These are phyloP conservation scores for Neodiprion fabricii DNA, from an alignment of 1,140 invertebrate species.

Conservation along the genomic window DNA sequence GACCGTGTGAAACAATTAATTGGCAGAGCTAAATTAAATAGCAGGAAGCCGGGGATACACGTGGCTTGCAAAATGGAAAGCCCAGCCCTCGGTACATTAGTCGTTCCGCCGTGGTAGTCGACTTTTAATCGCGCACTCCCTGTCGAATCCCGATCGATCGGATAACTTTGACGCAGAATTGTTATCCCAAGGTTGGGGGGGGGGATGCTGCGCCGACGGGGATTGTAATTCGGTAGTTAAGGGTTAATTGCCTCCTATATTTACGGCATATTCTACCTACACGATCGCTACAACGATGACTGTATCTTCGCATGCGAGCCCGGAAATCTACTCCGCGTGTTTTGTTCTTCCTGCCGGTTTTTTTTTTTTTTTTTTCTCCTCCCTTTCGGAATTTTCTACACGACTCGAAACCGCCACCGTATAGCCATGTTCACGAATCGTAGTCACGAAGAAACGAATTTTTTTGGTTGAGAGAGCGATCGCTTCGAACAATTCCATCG, in stretches of 20 bases:
- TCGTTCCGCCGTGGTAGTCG: no score
- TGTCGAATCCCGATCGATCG: neutral
- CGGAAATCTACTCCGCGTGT: neutral
- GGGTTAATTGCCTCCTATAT: neutral
- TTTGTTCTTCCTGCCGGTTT: neutral
- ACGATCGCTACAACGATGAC: neutral
- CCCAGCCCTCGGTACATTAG: no score
- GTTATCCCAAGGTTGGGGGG: neutral
- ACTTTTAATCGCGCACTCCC: neutral
- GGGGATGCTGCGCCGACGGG: neutral
- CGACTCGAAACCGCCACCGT: no score
- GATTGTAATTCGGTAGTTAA: constrained; percentile 1
- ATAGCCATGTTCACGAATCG: no score
- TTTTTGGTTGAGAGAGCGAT: no score
- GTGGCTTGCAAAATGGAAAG: no score
- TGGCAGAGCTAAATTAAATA: no score
- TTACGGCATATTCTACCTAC: neutral
- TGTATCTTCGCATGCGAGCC: neutral
- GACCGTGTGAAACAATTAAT: no score
- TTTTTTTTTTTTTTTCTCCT: neutral
- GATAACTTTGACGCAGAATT: constrained; percentile 3
- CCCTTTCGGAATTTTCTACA: no score
- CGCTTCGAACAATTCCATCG: no score
- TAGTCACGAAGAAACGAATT: no score
- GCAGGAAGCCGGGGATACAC: no score